Percentiles rank a stretch among this genome's conserved stretches.
These are phyloP conservation scores for Agonopterix subpropinquella DNA, from an alignment of 2,888 invertebrate genomes.

Conservation along the genomic window DNA sequence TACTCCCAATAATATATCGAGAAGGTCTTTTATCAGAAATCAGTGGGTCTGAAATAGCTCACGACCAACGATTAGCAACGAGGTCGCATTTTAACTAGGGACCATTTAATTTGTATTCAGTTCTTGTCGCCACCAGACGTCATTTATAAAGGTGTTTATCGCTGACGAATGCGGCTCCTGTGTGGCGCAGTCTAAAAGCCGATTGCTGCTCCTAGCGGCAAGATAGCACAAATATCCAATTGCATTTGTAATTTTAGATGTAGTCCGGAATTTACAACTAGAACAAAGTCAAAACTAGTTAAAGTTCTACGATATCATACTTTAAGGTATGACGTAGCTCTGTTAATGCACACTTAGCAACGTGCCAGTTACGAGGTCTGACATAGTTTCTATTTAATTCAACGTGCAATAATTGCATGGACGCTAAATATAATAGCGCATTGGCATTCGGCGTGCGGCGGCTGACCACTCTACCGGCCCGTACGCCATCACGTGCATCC, in stretches of 20 bases:
- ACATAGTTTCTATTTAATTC: constrained; percentile 55
- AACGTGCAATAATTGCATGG: constrained; percentile 48
- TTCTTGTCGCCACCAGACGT: constrained; percentile 16
- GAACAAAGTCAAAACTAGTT: too few species aligned
- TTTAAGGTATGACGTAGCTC: neutral
- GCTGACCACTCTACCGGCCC: constrained; percentile 35
- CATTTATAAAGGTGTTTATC: constrained; percentile 24
- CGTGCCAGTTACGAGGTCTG: constrained; percentile 18
- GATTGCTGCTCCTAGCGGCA: constrained; percentile 9
- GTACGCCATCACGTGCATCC: constrained; percentile 47
- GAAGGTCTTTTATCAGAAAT: constrained; percentile 12
- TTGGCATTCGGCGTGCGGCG: constrained; percentile 52
- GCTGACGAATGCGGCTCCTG: constrained; percentile 13
- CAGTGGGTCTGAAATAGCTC: constrained; percentile 15
- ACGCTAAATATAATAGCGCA: constrained; percentile 58
- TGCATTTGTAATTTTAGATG: too few species aligned
- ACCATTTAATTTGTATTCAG: constrained; percentile 23
- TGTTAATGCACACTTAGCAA: too few species aligned
- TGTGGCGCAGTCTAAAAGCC: constrained; percentile 11
- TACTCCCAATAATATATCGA: constrained; percentile 12
- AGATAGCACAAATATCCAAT: constrained; percentile 7
- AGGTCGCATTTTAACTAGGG: constrained; percentile 16
- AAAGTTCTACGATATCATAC: too few species aligned
- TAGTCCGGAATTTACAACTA: too few species aligned
- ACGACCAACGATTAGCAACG: constrained; percentile 11